A percentile compares a stretch with the other conserved stretches of the same genome.
phyloP scores from a whole-genome alignment of 1,140 invertebrate genomes.

The Diabrotica undecimpunctata region DNA sequence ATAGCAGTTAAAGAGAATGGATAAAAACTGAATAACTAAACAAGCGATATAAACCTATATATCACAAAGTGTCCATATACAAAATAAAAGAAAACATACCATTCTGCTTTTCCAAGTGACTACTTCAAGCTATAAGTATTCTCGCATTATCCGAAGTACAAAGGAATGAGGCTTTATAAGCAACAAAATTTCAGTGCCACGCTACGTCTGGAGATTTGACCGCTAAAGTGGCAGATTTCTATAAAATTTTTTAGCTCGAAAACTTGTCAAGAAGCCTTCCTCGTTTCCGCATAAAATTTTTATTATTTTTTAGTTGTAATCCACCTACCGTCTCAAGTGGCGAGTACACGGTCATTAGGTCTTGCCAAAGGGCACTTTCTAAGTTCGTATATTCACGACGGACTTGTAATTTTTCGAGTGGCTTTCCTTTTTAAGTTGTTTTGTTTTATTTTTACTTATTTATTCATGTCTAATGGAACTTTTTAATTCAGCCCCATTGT shows the following conservation, averaged over 20 bases:
- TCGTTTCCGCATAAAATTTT: constrained; percentile 11
- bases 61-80: too few species aligned
- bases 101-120: background rate
- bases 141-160: constrained; percentile 1
- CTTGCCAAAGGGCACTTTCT: background rate
- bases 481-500: too few species aligned
- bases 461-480: too few species aligned
- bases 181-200: background rate
- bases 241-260: background rate
- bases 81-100: too few species aligned
- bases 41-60: too few species aligned
- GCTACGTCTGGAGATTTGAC: background rate
- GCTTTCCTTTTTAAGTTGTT: too few species aligned
- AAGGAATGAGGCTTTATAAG: background rate
- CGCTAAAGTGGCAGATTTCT: background rate
- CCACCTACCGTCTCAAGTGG: constrained; percentile 1
- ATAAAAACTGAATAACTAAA: too few species aligned
- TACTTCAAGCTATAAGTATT: background rate
- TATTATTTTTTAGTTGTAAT: constrained; percentile 7
- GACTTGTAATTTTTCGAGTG: background rate
- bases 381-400: background rate
- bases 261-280: background rate
- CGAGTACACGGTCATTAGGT: constrained; percentile 12
- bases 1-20: too few species aligned
- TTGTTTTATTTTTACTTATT: too few species aligned